Conservation (phyloP, 2,797 vertebrate species). For the Gambelia wislizenii region DNA sequence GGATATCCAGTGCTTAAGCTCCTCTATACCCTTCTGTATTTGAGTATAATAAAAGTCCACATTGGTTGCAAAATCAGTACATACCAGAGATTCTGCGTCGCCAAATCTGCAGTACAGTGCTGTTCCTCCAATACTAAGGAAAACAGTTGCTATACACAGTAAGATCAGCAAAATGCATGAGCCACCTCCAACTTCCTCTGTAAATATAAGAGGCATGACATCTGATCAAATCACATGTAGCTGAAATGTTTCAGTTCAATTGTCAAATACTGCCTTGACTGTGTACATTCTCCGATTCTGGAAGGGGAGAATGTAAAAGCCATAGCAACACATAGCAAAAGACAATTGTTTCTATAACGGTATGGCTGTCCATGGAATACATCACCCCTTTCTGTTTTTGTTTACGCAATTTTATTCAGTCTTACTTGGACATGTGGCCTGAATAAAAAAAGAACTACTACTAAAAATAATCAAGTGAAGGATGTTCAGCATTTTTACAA, state of each 20-base stretch:
- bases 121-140: slow-evolving; percentile 93
- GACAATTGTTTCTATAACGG: not conserved
- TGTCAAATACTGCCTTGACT: slow-evolving; percentile 10
- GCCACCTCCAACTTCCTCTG: slow-evolving; percentile 91
- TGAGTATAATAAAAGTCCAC: slow-evolving; percentile 90
- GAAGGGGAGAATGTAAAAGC: not conserved
- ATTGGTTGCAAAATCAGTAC: slow-evolving; percentile 91
- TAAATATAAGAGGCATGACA: slow-evolving; percentile 54
- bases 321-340: not conserved
- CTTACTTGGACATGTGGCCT: not conserved
- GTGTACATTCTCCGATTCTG: not conserved
- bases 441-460: not conserved
- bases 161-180: slow-evolving; percentile 92
- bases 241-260: not conserved
- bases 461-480: not conserved
- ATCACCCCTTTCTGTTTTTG: not conserved
- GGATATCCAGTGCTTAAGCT: slow-evolving; percentile 86
- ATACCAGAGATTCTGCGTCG: slow-evolving; percentile 89
- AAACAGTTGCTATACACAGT: slow-evolving; percentile 91
- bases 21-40: slow-evolving; percentile 82
- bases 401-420: not conserved
- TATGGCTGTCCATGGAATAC: not conserved
- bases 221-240: slow-evolving; percentile 24
- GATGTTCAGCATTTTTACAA: not conserved
- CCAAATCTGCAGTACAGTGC: slow-evolving; percentile 93